These are phyloP conservation scores for Gymnocephalus cernua DNA, from an alignment of 2,113 vertebrate genomes.

Conservation along the genomic window DNA sequence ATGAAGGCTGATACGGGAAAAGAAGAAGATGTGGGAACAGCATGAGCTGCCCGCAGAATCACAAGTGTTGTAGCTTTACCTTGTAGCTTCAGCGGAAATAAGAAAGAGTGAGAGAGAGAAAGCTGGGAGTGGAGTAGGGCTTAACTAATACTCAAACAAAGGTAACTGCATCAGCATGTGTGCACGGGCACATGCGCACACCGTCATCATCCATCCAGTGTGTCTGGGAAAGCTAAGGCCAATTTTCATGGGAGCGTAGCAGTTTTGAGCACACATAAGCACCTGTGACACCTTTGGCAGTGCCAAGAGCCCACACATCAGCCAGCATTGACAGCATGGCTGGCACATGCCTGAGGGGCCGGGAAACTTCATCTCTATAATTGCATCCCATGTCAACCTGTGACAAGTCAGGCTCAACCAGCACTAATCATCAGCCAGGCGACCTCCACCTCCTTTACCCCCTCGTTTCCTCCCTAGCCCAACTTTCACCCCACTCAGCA, in stretches of 20 bases:
- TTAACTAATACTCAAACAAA: conserved; percentile 74
- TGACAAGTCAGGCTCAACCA: conserved; percentile 74
- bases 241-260: conserved; percentile 65
- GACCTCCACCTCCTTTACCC: conserved; percentile 55
- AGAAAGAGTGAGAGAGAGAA: conserved; percentile 41
- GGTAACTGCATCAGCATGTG: conserved; percentile 28
- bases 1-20: conserved; percentile 57
- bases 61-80: conserved; percentile 69
- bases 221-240: conserved; percentile 47
- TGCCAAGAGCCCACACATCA: conserved; percentile 71
- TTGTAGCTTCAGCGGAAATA: conserved; percentile 63
- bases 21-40: conserved; percentile 69
- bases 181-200: conserved; percentile 6
- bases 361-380: conserved; percentile 74
- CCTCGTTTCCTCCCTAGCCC: conserved; percentile 10
- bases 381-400: conserved; percentile 80
- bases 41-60: conserved; percentile 61
- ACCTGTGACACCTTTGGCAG: conserved; percentile 71
- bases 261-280: conserved; percentile 74
- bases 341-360: conserved; percentile 76
- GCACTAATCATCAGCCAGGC: conserved; percentile 71
- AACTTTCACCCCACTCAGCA: conserved; percentile 20
- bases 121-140: conserved; percentile 50
- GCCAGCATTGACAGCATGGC: conserved; percentile 72
- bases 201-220: background rate